Evolutionary conservation across 2,113 vertebrate species (phyloP).

Genomic region (Brachirus orientalis): DNA sequence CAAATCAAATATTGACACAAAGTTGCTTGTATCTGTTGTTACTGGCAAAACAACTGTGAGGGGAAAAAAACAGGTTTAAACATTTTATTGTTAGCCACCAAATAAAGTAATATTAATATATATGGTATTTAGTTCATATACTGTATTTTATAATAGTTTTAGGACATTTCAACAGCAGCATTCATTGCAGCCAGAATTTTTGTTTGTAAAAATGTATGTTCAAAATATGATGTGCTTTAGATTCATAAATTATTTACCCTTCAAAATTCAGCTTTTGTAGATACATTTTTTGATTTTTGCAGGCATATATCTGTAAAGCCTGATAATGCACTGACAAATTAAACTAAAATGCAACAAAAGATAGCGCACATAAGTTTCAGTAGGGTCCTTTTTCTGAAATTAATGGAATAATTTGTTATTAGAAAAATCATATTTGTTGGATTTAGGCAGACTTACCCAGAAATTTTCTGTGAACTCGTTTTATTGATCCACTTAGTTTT

Average conservation of each 20-base stretch:
- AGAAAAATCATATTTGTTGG: no score
- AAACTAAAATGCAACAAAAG: neutral
- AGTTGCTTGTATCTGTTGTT: slow-evolving; percentile 75
- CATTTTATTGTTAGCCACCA: neutral
- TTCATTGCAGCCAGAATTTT: neutral
- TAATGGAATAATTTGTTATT: neutral
- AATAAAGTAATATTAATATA: neutral
- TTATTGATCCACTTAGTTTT: slow-evolving; percentile 61
- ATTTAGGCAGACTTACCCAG: slow-evolving; percentile 83
- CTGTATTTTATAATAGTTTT: neutral
- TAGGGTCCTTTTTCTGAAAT: neutral
- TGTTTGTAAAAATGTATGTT: slow-evolving; percentile 7
- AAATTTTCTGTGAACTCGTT: slow-evolving; percentile 78
- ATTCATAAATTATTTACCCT: neutral
- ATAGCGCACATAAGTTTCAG: neutral
- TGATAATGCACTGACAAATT: neutral
- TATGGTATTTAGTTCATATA: neutral
- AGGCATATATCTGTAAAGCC: neutral
- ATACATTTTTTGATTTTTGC: no score
- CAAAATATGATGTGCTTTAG: neutral
- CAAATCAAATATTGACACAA: slow-evolving; percentile 85
- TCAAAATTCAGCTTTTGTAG: neutral
- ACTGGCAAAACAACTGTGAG: slow-evolving; percentile 72
- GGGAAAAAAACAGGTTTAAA: slow-evolving; percentile 6
- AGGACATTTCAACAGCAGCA: neutral